Conservation (phyloP, 2,888 invertebrate species). For the Apocheima hispidaria region DNA sequence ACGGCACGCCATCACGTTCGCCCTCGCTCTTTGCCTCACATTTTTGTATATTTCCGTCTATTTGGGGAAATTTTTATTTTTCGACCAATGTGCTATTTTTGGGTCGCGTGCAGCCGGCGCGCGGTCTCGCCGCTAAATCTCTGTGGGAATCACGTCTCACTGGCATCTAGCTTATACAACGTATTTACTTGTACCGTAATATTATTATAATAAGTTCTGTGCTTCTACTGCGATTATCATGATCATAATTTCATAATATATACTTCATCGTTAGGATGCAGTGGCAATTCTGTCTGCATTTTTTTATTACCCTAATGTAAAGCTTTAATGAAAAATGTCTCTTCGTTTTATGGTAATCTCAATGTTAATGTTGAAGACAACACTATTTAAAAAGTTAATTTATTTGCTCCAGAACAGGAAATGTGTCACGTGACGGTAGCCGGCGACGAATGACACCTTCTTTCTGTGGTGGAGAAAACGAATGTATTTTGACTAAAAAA, state of each 20-base stretch:
- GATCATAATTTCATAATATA: conserved; percentile 24
- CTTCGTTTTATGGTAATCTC: conserved; percentile 26
- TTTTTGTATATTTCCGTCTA: conserved; percentile 86
- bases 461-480: conserved; percentile 77
- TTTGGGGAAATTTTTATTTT: conserved; percentile 86
- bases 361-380: conserved; percentile 52
- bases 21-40: conserved; percentile 83
- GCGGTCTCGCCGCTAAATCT: conserved; percentile 79
- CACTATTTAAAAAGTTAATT: conserved; percentile 67
- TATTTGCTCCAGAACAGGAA: conserved; percentile 74
- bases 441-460: conserved; percentile 80
- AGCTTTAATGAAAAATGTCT: not conserved
- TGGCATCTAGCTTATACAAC: conserved; percentile 55
- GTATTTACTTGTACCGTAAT: no score
- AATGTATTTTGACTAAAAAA: conserved; percentile 53
- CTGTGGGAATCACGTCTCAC: conserved; percentile 81
- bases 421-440: conserved; percentile 77
- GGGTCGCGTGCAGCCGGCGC: conserved; percentile 83
- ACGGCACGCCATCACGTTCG: conserved; percentile 83
- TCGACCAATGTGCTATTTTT: conserved; percentile 85
- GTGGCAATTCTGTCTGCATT: not conserved
- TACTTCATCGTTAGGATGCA: not conserved
- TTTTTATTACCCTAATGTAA: not conserved
- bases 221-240: conserved; percentile 25
- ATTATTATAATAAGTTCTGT: no score